These are phyloP conservation scores for Polydesmus complanatus DNA, from an alignment of 2,888 invertebrate species.

Conservation along the genomic window DNA sequence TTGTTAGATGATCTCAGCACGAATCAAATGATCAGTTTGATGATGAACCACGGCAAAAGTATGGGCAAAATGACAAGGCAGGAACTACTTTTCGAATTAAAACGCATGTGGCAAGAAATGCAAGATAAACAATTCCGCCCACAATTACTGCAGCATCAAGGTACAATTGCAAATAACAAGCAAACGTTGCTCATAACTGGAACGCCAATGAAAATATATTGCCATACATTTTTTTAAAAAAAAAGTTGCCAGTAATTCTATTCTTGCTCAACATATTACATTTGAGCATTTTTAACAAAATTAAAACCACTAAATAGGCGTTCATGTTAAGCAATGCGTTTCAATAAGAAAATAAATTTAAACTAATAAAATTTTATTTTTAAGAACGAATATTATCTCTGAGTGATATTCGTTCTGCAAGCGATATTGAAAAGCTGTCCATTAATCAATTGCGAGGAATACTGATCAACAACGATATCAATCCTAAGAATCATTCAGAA, in stretches of 20 bases:
- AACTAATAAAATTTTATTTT: no score
- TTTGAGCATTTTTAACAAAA: no score
- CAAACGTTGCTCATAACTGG: no score
- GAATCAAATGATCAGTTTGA: background rate
- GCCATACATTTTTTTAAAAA: no score
- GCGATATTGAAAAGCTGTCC: background rate
- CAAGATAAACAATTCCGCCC: background rate
- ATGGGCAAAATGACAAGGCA: background rate
- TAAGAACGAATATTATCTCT: background rate
- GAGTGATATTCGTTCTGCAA: background rate
- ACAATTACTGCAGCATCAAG: background rate
- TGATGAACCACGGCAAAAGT: background rate
- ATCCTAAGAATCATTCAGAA: background rate
- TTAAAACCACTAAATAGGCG: no score
- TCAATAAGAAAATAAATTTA: no score
- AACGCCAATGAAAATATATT: no score
- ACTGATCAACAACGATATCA: background rate
- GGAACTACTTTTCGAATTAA: background rate
- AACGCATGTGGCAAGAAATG: background rate
- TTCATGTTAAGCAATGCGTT: no score
- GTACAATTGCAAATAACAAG: no score
- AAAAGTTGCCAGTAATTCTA: no score
- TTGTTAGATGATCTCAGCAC: background rate
- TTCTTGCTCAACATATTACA: no score
- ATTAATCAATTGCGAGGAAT: background rate